Evolutionary conservation across 2,113 vertebrate genomes (phyloP).

Genomic region (Prochilodus magdalenae): DNA sequence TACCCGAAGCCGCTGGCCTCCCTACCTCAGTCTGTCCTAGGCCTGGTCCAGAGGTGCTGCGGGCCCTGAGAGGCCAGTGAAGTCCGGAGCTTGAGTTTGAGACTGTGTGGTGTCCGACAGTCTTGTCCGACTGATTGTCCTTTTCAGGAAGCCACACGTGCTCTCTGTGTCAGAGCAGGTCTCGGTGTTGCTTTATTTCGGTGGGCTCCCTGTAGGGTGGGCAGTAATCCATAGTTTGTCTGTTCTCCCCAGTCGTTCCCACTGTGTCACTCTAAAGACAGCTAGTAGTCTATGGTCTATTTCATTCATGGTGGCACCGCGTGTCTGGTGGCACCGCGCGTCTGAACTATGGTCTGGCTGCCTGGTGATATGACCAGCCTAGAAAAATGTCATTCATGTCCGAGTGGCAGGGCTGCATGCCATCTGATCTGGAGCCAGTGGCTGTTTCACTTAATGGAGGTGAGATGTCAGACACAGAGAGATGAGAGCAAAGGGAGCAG

Average conservation of each 20-base stretch:
- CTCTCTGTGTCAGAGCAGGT: too few species aligned
- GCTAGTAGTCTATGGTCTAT: background rate
- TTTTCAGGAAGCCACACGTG: too few species aligned
- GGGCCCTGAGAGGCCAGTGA: background rate
- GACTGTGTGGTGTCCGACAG: background rate
- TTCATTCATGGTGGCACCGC: too few species aligned
- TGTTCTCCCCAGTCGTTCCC: background rate
- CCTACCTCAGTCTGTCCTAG: background rate
- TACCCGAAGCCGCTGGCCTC: background rate
- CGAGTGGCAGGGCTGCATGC: background rate
- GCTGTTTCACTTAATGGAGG: background rate
- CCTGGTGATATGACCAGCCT: background rate
- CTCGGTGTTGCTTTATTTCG: too few species aligned
- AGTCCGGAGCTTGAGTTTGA: background rate
- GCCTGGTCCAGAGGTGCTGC: background rate
- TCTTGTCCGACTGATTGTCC: too few species aligned
- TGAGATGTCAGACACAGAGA: conserved; percentile 2
- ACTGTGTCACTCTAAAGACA: background rate
- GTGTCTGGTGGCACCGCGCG: background rate
- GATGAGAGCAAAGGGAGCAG: background rate
- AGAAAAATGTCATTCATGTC: background rate
- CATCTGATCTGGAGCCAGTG: background rate
- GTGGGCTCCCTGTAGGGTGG: too few species aligned
- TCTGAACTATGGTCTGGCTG: background rate
- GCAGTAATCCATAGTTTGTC: too few species aligned